A percentile compares a stretch with the other conserved stretches of the same genome.
Conservation (phyloP, 1,140 invertebrate genomes). For the Drosophila novamexicana region DNA sequence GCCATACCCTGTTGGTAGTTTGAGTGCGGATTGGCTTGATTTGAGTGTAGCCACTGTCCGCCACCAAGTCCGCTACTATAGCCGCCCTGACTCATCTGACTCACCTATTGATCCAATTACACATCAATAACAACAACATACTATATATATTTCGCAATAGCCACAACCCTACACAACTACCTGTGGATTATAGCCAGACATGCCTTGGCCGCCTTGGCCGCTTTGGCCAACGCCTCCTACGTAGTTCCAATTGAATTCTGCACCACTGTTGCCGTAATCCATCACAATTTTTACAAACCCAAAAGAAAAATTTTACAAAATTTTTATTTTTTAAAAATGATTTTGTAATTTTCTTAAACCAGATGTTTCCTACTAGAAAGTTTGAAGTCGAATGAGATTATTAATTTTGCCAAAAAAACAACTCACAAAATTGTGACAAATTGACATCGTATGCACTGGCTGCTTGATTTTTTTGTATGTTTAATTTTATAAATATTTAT, state of each 20-base stretch:
- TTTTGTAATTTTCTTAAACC: constrained; percentile 26
- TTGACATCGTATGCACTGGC: not conserved
- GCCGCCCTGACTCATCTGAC: constrained; percentile 25
- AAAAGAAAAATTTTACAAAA: constrained; percentile 30
- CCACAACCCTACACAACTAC: constrained; percentile 16
- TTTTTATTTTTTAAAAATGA: constrained; percentile 34
- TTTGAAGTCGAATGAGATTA: constrained; percentile 40
- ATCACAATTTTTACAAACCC: constrained; percentile 32
- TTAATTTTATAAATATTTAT: not conserved
- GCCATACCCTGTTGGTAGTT: constrained; percentile 19
- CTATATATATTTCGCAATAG: no score
- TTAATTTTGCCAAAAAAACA: no score
- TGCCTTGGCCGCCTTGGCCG: not conserved
- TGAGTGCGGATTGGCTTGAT: constrained; percentile 27
- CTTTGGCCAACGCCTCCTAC: constrained; percentile 18
- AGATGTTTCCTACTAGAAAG: constrained; percentile 36
- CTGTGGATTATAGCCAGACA: constrained; percentile 39
- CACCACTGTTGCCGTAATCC: constrained; percentile 41
- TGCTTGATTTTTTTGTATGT: not conserved
- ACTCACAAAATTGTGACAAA: not conserved
- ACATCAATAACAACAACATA: no score
- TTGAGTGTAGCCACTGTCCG: constrained; percentile 64
- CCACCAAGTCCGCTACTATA: constrained; percentile 17
- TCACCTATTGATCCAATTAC: constrained; percentile 14
- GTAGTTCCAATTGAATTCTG: constrained; percentile 54